Evolutionary conservation across 2,888 invertebrate genomes (phyloP).

Genomic region (Tinea trinotella): DNA sequence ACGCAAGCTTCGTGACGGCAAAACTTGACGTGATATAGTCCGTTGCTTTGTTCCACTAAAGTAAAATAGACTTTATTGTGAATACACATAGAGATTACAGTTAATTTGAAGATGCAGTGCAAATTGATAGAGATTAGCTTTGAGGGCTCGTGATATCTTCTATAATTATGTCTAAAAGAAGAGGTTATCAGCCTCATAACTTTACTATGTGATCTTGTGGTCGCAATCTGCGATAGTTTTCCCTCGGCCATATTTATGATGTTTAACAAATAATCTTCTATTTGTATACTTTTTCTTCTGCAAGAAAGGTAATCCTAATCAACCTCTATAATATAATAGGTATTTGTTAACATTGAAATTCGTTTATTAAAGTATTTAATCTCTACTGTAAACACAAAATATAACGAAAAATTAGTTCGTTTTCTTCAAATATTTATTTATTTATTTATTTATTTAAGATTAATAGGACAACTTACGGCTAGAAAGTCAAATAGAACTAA

Average conservation of each 20-base stretch:
- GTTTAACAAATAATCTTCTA: not conserved
- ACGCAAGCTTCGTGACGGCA: conserved; percentile 54
- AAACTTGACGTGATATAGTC: conserved; percentile 35
- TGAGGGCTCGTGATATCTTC: conserved; percentile 59
- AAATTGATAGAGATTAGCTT: conserved; percentile 37
- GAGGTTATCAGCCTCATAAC: conserved; percentile 65
- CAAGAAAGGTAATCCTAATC: too few relatives aligned
- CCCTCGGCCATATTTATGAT: conserved; percentile 6
- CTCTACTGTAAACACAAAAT: too few relatives aligned
- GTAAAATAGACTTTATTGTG: conserved; percentile 31
- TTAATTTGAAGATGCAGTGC: conserved; percentile 26
- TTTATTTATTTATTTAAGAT: too few relatives aligned
- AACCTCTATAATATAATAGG: too few relatives aligned
- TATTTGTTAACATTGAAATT: too few relatives aligned
- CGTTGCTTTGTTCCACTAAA: conserved; percentile 20
- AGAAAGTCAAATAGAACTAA: too few relatives aligned
- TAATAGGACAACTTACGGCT: too few relatives aligned
- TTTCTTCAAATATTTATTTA: too few relatives aligned
- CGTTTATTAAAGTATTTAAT: too few relatives aligned
- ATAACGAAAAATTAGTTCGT: too few relatives aligned
- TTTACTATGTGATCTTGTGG: conserved; percentile 11
- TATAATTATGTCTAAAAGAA: conserved; percentile 64
- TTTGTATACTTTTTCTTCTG: too few relatives aligned
- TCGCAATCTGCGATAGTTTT: conserved; percentile 16
- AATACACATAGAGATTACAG: conserved; percentile 30